A percentile compares a stretch with the other conserved stretches of the same genome.
phyloP scores from a whole-genome alignment of 2,888 invertebrate genomes.

The Gastrophysa polygoni region DNA sequence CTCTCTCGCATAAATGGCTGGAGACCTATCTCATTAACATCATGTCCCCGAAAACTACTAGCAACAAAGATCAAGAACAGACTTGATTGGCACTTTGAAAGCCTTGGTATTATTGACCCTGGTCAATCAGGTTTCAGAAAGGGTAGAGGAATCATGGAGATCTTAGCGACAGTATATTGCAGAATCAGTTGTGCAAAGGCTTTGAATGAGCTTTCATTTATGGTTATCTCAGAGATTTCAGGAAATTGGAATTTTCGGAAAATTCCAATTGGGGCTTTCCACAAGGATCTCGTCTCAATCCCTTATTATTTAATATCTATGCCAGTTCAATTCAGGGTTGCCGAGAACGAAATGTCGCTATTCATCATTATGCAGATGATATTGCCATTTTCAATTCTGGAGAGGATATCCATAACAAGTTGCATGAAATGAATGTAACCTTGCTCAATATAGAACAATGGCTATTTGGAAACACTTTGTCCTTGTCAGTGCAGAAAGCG shows the following conservation, averaged over 20 bases:
- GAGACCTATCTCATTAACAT: slow-evolving; percentile 4
- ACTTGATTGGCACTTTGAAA: slow-evolving; percentile 5
- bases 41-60: not conserved
- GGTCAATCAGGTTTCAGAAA: not conserved
- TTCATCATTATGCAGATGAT: not conserved
- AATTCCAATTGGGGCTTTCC: not conserved
- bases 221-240: not conserved
- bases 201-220: not conserved
- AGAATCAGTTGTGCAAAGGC: not conserved
- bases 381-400: not conserved
- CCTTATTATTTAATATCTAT: not conserved
- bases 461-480: not conserved
- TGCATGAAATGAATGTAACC: not conserved
- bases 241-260: too few species aligned
- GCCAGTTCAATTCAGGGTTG: not conserved
- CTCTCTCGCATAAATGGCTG: not conserved
- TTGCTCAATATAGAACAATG: not conserved
- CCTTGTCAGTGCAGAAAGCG: not conserved
- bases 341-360: not conserved
- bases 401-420: too few species aligned
- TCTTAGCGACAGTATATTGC: not conserved
- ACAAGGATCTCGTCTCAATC: not conserved
- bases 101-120: not conserved
- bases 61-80: slow-evolving; percentile 7
- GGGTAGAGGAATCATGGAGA: not conserved